Conservation (phyloP, 2,113 vertebrate genomes). For the Xerus inauris region DNA sequence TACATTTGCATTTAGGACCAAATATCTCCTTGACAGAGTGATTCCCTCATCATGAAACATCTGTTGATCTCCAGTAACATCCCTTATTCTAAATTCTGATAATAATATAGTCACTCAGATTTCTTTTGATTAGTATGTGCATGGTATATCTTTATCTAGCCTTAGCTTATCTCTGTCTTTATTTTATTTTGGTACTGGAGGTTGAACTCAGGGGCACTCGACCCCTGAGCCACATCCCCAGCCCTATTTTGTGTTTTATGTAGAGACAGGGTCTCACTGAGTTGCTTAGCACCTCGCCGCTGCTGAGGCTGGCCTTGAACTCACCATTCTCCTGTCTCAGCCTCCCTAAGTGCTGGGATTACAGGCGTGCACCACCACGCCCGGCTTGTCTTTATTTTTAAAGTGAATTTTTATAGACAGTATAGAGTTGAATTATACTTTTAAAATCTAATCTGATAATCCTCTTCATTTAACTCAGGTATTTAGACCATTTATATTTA, state of each 20-base stretch:
- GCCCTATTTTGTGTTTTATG: too few relatives aligned
- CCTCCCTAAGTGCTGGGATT: too few relatives aligned
- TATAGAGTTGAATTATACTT: not conserved
- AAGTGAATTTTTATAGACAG: not conserved
- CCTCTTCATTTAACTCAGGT: not conserved
- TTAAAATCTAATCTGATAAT: not conserved
- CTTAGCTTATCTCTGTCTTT: not conserved
- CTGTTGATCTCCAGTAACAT: not conserved
- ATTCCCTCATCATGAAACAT: not conserved
- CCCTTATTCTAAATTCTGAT: not conserved
- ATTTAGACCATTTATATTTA: not conserved
- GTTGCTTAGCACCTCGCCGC: too few relatives aligned
- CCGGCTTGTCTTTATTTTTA: not conserved
- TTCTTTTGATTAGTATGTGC: not conserved
- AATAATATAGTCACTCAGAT: not conserved
- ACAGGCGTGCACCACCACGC: too few relatives aligned
- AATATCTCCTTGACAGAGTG: not conserved
- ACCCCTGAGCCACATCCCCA: too few relatives aligned
- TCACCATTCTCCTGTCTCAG: too few relatives aligned
- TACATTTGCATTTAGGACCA: not conserved
- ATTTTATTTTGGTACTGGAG: too few relatives aligned
- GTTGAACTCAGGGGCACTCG: too few relatives aligned
- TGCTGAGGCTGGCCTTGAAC: too few relatives aligned
- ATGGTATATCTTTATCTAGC: not conserved
- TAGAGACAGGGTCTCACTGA: too few relatives aligned